Percentiles rank a stretch among this genome's conserved stretches.
phyloP scores from a whole-genome alignment of 2,113 vertebrate genomes.

The Bubo bubo region DNA sequence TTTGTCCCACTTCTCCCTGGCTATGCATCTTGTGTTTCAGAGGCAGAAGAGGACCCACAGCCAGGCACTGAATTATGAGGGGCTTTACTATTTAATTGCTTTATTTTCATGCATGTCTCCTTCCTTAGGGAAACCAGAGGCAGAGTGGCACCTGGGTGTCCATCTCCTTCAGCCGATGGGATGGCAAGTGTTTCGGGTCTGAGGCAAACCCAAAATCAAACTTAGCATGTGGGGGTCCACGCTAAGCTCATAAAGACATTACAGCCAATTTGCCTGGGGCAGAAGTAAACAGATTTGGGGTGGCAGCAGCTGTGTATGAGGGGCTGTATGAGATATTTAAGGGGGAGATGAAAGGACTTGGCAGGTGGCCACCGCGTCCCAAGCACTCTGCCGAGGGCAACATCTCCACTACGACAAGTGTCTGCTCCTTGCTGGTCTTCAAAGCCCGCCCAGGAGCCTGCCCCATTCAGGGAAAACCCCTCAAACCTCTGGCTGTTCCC shows the following conservation, averaged over 20 bases:
- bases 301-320: not conserved
- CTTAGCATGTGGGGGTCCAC: rapidly evolving
- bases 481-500: not conserved
- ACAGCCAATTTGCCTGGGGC: not conserved
- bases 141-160: not conserved
- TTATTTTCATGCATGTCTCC: not conserved
- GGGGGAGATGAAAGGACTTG: not conserved
- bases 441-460: not conserved
- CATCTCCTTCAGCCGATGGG: not conserved
- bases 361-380: rapidly evolving
- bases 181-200: not conserved
- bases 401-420: rapidly evolving
- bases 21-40: rapidly evolving
- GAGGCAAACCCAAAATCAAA: not conserved
- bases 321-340: not conserved
- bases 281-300: not conserved
- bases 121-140: not conserved
- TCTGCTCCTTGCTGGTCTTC: not conserved
- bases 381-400: not conserved
- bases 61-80: not conserved
- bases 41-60: not conserved
- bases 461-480: rapidly evolving
- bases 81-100: not conserved
- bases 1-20: conserved; percentile 15
- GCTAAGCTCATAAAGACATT: rapidly evolving